These are phyloP conservation scores for Guaruba guarouba DNA, from an alignment of 2,113 vertebrate genomes.

Conservation along the genomic window DNA sequence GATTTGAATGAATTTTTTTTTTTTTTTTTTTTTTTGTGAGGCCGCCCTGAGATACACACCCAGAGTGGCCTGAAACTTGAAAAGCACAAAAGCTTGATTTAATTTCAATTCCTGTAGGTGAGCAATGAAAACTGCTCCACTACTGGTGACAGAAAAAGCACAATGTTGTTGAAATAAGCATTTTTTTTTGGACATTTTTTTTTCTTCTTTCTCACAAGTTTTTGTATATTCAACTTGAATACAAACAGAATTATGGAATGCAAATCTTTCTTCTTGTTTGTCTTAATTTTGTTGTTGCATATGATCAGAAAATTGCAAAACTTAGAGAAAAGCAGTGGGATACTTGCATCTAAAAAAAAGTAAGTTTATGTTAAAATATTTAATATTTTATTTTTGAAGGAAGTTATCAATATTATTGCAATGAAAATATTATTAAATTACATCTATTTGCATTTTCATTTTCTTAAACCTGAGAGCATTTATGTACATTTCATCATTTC, in stretches of 20 bases:
- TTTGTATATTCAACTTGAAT: not conserved
- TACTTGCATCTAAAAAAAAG: not conserved
- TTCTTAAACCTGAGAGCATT: not conserved
- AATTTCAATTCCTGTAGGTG: not conserved
- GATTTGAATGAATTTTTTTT: not conserved
- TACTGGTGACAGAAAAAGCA: not conserved
- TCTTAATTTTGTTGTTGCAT: not conserved
- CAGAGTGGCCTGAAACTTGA: not conserved
- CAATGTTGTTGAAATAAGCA: not conserved
- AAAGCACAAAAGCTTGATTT: not conserved
- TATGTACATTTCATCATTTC: not conserved
- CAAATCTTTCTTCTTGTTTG: not conserved
- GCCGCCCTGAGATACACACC: fast-evolving
- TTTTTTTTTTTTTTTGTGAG: not conserved
- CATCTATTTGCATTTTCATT: not conserved
- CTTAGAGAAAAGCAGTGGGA: fast-evolving
- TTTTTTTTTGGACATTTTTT: not conserved
- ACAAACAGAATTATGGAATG: not conserved
- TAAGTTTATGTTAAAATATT: not conserved
- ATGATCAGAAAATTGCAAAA: not conserved
- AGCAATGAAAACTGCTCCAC: not conserved
- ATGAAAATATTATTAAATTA: not conserved
- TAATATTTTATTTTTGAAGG: not conserved
- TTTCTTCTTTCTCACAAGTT: not conserved
- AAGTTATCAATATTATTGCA: not conserved